Evolutionary conservation across 2,888 invertebrate species (phyloP).

Genomic region (Lycaena phlaeas): DNA sequence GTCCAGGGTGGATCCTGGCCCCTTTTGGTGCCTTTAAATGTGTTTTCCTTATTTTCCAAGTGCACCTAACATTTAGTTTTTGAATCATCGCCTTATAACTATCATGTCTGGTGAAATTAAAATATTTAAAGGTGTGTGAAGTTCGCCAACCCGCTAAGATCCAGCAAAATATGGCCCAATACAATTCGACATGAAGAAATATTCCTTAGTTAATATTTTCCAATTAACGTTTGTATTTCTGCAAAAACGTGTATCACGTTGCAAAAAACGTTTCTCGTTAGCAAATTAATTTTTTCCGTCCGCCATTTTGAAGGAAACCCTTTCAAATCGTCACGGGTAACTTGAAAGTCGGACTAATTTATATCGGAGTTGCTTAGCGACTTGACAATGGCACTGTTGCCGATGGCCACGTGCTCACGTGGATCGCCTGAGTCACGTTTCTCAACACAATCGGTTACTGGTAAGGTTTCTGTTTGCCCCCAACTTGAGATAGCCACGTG

Average conservation of each 20-base stretch:
- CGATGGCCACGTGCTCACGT: slow-evolving; percentile 38
- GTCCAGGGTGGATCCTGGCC: too few species aligned
- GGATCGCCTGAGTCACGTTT: slow-evolving; percentile 26
- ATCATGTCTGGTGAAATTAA: too few species aligned
- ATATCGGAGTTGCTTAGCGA: slow-evolving; percentile 5
- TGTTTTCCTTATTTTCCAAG: too few species aligned
- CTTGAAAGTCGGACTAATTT: background rate
- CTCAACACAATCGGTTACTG: slow-evolving; percentile 15
- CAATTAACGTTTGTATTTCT: slow-evolving; percentile 40
- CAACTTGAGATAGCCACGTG: slow-evolving; percentile 48
- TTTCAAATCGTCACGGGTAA: background rate
- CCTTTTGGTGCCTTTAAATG: too few species aligned
- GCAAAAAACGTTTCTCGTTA: slow-evolving; percentile 7
- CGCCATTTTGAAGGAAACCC: background rate
- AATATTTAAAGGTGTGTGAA: too few species aligned
- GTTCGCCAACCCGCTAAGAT: too few species aligned
- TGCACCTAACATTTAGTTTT: too few species aligned
- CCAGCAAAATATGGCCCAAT: too few species aligned
- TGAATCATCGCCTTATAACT: too few species aligned
- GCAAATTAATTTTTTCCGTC: slow-evolving; percentile 3
- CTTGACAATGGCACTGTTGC: slow-evolving; percentile 10
- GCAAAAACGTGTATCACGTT: slow-evolving; percentile 10
- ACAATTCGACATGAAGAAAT: too few species aligned
- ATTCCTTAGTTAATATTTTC: too few species aligned
- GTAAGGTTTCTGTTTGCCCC: slow-evolving; percentile 41